Percentiles rank a stretch among this genome's conserved stretches.
phyloP scores from a whole-genome alignment of 2,113 vertebrate species.

The Poeciliopsis retropinna region DNA sequence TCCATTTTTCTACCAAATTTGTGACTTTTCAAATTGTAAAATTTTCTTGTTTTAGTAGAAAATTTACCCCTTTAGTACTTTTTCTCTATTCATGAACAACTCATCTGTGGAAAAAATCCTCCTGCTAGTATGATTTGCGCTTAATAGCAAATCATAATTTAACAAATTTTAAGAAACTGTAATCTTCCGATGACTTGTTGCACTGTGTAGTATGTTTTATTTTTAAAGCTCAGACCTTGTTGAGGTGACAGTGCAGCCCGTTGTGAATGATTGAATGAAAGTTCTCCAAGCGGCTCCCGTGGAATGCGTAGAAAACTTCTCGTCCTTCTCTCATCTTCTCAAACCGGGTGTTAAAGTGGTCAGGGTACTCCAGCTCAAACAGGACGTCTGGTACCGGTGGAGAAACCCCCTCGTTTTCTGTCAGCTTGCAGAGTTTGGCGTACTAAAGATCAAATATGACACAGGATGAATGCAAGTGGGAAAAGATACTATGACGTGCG shows the following conservation, averaged over 20 bases:
- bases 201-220: neutral
- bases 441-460: conserved; percentile 77
- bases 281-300: conserved; percentile 96
- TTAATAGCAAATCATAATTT: too few relatives aligned
- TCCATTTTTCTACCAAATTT: too few relatives aligned
- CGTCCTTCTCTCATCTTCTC: conserved; percentile 86
- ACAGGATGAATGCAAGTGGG: neutral
- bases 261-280: conserved; percentile 98
- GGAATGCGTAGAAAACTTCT: conserved; percentile 94
- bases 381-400: conserved; percentile 91
- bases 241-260: conserved; percentile 95
- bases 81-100: too few relatives aligned
- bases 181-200: too few relatives aligned
- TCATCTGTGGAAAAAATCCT: too few relatives aligned
- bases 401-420: conserved; percentile 76
- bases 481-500: neutral
- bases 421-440: conserved; percentile 87
- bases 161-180: too few relatives aligned
- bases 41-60: too few relatives aligned
- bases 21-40: too few relatives aligned
- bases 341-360: conserved; percentile 88
- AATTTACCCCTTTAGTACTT: too few relatives aligned
- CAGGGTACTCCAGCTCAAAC: conserved; percentile 92
- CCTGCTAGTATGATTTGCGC: too few relatives aligned
- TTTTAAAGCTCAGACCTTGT: conserved; percentile 84